phyloP scores from a whole-genome alignment of 2,888 invertebrate species.

The Oithona nana region DNA sequence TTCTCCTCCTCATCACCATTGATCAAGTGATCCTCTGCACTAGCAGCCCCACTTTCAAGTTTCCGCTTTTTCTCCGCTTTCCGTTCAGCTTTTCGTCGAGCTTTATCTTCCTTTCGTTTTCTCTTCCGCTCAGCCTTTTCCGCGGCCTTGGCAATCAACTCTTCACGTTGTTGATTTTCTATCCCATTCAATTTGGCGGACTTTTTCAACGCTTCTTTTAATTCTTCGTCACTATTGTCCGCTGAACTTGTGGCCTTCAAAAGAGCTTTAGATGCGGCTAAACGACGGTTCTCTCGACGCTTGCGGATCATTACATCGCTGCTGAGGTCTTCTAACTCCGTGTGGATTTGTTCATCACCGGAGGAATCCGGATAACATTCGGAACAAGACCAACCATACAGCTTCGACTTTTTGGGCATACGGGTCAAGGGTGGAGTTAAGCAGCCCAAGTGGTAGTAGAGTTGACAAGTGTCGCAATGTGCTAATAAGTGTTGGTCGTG shows the following conservation, averaged over 20 bases:
- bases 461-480: slow-evolving; percentile 80
- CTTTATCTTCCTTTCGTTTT: slow-evolving; percentile 19
- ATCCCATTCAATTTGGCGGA: background rate
- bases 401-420: slow-evolving; percentile 86
- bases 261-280: background rate
- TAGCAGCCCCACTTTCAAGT: background rate
- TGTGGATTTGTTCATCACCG: slow-evolving; percentile 44
- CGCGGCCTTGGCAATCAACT: slow-evolving; percentile 49
- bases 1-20: no score
- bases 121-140: slow-evolving; percentile 30
- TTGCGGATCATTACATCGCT: background rate
- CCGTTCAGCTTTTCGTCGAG: background rate
- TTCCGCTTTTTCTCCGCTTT: background rate
- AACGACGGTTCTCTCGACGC: background rate
- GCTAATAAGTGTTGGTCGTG: slow-evolving; percentile 83
- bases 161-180: slow-evolving; percentile 31
- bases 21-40: background rate
- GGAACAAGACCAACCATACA: slow-evolving; percentile 59
- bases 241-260: background rate
- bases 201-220: background rate
- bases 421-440: slow-evolving; percentile 79
- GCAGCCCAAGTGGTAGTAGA: slow-evolving; percentile 82
- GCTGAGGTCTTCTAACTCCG: background rate
- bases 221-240: background rate
- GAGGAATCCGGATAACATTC: slow-evolving; percentile 73